These are phyloP conservation scores for Lutjanus campechanus DNA, from an alignment of 2,797 vertebrate genomes.

Conservation along the genomic window DNA sequence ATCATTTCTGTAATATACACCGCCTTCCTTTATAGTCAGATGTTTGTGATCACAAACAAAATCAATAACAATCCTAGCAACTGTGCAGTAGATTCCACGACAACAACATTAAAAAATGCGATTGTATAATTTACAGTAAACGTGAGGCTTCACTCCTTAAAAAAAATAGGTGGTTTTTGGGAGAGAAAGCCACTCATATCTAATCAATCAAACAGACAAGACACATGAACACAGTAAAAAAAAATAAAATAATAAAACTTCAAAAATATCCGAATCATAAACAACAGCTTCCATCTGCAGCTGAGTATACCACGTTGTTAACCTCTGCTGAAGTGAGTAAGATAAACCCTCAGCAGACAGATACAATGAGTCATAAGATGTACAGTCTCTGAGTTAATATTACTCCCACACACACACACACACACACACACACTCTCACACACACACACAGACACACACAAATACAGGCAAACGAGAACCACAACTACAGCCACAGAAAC, in stretches of 20 bases:
- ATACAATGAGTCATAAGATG: conserved; percentile 62
- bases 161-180: background rate
- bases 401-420: conserved; percentile 31
- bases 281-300: conserved; percentile 23
- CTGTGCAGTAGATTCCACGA: background rate
- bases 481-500: conserved; percentile 23
- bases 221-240: background rate
- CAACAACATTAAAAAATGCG: background rate
- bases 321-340: conserved; percentile 23
- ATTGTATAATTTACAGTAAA: background rate
- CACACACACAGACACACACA: conserved; percentile 9
- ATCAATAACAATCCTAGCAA: background rate
- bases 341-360: conserved; percentile 61
- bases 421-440: conserved; percentile 17
- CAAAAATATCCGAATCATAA: conserved; percentile 1
- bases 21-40: too few relatives aligned
- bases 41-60: too few relatives aligned
- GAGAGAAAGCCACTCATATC: background rate
- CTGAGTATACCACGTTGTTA: conserved; percentile 14
- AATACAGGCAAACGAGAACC: conserved; percentile 20
- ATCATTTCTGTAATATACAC: too few relatives aligned
- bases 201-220: background rate
- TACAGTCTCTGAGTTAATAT: conserved; percentile 58
- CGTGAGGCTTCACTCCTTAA: background rate
- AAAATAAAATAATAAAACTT: background rate